Base-by-base conservation (phyloP, 2,113 vertebrate species). In the Entelurus aequoreus region DNA sequence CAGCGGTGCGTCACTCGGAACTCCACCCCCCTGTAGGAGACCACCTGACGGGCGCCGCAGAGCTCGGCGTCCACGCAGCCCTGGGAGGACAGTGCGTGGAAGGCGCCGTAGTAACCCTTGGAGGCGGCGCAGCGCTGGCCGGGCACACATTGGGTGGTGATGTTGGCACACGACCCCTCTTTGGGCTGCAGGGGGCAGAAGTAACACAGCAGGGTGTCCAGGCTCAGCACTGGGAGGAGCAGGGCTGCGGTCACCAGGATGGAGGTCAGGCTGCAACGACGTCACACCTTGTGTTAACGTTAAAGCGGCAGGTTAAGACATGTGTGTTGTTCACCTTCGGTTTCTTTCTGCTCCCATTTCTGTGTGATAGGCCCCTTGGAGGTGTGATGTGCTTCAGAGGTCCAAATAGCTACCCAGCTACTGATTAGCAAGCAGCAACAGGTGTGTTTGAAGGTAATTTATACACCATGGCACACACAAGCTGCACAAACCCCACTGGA, bases 131-230 rank as follows among this genome's bases (percentile, higher is more conserved):
- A 89, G 74, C 53, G 76, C 56, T 88, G 64, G 6, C 58, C 1
- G 0, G 78, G 80, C 36, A 14, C 48, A 63, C 89, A 89, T 46
- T 78, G 46, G 3, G 59, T 87, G 52, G 76, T 88, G 56, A 56
- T 10, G 60, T 64, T 65, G 6, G 15, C 1, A 55, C 83, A 88
- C 28, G 69, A 1, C 6, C 62, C 8, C 21, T 16, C 55, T 68
- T 72, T 82, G 4, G 40, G 61, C 51, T 79, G 84, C 68, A 88
- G 67, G 1, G 86, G 84, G 70, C 87, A 88, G 72, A 49, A 74
- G 65, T 80, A 44, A 52, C 89, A 90, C 40, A 75, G 14, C 68
- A 88, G 76, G 46, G 8, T 48, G 8, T 76, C 74, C 50, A 55
- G 16, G 47, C 56, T 7, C 2, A 69, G 55, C 13, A 55, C 51